Conservation (phyloP, 2,113 vertebrate genomes). For the Corythoichthys haematopterus region DNA sequence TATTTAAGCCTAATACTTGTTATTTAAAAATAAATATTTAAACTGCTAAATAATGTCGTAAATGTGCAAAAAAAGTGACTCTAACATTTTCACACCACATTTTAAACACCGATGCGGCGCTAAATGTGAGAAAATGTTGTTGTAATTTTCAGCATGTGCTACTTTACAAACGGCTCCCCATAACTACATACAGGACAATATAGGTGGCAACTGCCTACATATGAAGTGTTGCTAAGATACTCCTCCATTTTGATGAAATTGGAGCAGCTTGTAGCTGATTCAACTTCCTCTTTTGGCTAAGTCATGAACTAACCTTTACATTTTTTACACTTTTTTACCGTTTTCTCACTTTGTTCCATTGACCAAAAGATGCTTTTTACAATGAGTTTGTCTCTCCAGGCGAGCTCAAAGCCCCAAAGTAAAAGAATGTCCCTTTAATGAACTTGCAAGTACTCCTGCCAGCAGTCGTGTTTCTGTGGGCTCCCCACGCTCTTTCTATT, state of each 20-base stretch:
- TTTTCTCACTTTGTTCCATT: neutral
- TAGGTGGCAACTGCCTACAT: slow-evolving; percentile 1
- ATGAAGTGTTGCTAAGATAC: slow-evolving; percentile 7
- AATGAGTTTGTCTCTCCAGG: slow-evolving; percentile 11
- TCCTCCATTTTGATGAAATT: neutral
- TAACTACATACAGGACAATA: neutral
- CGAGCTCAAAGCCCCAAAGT: slow-evolving; percentile 18
- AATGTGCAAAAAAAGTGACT: too few species aligned
- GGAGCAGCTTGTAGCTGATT: neutral
- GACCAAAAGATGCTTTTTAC: neutral
- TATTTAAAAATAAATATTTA: too few species aligned
- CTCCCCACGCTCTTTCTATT: slow-evolving; percentile 57
- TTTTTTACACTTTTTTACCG: neutral
- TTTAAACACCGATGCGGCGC: too few species aligned
- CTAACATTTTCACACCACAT: too few species aligned
- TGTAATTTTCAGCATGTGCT: too few species aligned
- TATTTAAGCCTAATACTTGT: too few species aligned
- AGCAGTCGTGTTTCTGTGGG: slow-evolving; percentile 38
- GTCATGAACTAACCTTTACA: neutral
- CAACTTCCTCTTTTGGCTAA: neutral
- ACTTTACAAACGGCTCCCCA: too few species aligned
- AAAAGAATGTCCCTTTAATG: slow-evolving; percentile 29
- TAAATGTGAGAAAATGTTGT: too few species aligned
- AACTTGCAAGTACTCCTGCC: slow-evolving; percentile 31
- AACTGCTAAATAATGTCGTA: too few species aligned